Evolutionary conservation across 1,140 invertebrate species (phyloP), one percentile per base, ranked within the genome.

Genomic region (Ostrea denselamellosa): DNA sequence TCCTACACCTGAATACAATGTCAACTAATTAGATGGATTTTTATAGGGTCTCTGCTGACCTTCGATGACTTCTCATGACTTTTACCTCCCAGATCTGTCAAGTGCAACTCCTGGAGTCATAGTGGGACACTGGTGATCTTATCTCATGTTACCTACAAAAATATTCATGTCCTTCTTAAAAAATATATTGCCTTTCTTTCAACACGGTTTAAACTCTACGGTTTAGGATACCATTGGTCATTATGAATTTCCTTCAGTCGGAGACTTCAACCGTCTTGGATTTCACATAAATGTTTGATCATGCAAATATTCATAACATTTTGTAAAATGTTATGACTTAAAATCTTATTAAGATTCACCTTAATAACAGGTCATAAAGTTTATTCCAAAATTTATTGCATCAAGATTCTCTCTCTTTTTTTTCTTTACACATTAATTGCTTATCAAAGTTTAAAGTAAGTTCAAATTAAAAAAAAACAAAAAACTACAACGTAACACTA

Each of bases 111-210:
- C 28, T n/a, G n/a, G n/a, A 34, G 22, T 4, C 68, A 28, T 34
- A 22, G 22, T 25, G 28, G 14, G 68, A 34, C 22, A 10, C 8
- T 44, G 12, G 25, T 77, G 28, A 77, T 28, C 28, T 22, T 28
- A 77, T 77, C 68, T 77, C 68, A 14, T 77, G 68, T 77, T 77
- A 77, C 68, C 68, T 77, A 25, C 22, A 77, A 77, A 77, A 77
- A 77, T 34, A 77, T 77, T 71, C 65, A 71, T 71, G 65, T 71
- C 25, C 25, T 77, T 77, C 68, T 28, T 77, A 34, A 77, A 62
- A 77, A 77, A 77, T 28, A 77, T 77, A 77, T 77, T 77, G 68
- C 68, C 12, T 77, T 77, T 77, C 68, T 77, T 77, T 77, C 65
- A 71, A 71, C 25, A 71, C 10, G 25, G 22, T 71, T 28, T 12